Evolutionary conservation across 2,888 invertebrate genomes (phyloP).

Genomic region (Apodemia hepburni): DNA sequence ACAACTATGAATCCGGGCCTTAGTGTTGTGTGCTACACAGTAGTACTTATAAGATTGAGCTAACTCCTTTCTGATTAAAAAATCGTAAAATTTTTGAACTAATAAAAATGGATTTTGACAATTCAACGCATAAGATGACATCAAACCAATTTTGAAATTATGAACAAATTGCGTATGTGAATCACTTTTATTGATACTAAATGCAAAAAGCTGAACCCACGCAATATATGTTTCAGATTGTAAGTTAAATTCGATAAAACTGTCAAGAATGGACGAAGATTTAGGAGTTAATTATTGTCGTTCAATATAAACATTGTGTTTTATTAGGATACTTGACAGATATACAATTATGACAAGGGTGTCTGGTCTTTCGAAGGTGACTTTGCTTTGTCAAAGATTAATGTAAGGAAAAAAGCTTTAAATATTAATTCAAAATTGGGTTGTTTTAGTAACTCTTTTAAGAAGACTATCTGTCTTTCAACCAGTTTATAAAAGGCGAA

Average conservation of each 20-base stretch:
- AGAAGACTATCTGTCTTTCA: no score
- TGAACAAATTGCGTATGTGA: not conserved
- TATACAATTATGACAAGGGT: not conserved
- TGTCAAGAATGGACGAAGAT: not conserved
- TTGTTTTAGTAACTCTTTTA: no score
- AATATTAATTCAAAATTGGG: no score
- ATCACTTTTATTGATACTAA: constrained; percentile 6
- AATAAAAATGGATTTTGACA: no score
- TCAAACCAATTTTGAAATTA: no score
- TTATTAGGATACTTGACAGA: constrained; percentile 2
- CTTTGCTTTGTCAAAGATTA: not conserved
- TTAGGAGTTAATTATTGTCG: not conserved
- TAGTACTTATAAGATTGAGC: no score
- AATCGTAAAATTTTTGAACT: no score
- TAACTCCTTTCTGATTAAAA: no score
- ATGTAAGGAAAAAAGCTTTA: not conserved
- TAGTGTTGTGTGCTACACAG: no score
- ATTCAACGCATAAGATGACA: no score
- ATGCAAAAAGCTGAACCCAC: not conserved
- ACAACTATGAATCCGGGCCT: no score
- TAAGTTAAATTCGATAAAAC: not conserved
- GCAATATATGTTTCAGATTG: not conserved
- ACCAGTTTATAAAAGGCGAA: no score
- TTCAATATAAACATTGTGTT: not conserved
- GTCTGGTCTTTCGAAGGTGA: not conserved